These are phyloP conservation scores for Mercenaria mercenaria DNA, from an alignment of 1,140 invertebrate genomes.

Conservation along the genomic window DNA sequence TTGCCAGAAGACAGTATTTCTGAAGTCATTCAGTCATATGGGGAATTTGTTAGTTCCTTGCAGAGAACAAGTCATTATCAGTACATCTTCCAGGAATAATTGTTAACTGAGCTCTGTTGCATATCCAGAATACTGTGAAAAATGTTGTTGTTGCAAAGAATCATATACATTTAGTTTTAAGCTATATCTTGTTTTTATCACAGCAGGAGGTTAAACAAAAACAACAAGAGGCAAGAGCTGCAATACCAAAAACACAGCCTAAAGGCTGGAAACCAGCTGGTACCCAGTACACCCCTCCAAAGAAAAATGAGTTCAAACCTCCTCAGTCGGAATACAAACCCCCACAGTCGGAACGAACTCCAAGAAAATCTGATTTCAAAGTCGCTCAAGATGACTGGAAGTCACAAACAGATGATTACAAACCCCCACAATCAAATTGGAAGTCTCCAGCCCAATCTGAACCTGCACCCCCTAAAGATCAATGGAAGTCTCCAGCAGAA, in stretches of 20 bases:
- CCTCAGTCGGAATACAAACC: slow-evolving; percentile 51
- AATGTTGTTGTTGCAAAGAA: too few relatives aligned
- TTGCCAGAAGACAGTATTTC: too few relatives aligned
- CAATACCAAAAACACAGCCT: slow-evolving; percentile 21
- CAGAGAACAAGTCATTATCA: too few relatives aligned
- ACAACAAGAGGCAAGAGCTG: background rate
- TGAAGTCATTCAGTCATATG: too few relatives aligned
- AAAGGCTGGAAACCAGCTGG: slow-evolving; percentile 58
- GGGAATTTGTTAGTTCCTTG: too few relatives aligned
- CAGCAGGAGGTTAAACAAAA: background rate
- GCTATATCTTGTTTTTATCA: background rate
- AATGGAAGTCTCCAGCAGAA: slow-evolving; percentile 35
- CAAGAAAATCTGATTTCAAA: slow-evolving; percentile 57
- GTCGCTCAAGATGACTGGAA: slow-evolving; percentile 61
- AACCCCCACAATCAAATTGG: slow-evolving; percentile 42
- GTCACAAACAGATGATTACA: slow-evolving; percentile 24
- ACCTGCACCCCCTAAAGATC: background rate
- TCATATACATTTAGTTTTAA: too few relatives aligned
- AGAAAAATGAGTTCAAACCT: slow-evolving; percentile 44
- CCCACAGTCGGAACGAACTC: slow-evolving; percentile 62
- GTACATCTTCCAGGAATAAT: too few relatives aligned
- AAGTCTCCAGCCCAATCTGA: slow-evolving; percentile 25
- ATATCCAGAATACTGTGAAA: too few relatives aligned
- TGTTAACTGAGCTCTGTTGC: too few relatives aligned
- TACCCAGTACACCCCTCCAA: slow-evolving; percentile 34